phyloP scores from a whole-genome alignment of 2,113 vertebrate genomes.

The Okapia johnstoni region DNA sequence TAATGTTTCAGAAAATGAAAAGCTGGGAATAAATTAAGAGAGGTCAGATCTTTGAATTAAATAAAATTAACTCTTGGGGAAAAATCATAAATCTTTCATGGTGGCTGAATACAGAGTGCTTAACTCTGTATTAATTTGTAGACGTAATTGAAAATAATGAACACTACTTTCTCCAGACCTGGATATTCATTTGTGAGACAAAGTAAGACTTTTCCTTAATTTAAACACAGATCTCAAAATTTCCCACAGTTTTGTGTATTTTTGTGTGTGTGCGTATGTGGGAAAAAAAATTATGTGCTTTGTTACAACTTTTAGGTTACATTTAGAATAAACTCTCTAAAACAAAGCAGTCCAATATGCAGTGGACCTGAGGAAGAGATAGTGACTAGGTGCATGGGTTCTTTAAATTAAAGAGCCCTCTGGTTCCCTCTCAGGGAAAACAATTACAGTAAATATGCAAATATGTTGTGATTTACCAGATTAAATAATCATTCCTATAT shows the following conservation, averaged over 20 bases:
- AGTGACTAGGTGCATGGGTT: not conserved
- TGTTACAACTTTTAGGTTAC: not conserved
- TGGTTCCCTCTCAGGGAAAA: no score
- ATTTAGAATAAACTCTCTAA: not conserved
- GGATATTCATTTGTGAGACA: not conserved
- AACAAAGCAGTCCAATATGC: not conserved
- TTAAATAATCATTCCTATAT: not conserved
- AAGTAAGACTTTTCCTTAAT: not conserved
- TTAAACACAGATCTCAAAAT: not conserved
- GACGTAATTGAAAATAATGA: slow-evolving; percentile 54
- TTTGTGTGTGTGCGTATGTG: not conserved
- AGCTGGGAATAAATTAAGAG: slow-evolving; percentile 49
- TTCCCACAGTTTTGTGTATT: not conserved
- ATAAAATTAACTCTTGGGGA: slow-evolving; percentile 34
- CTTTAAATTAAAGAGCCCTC: no score
- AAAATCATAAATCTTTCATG: slow-evolving; percentile 48
- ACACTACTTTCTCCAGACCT: not conserved
- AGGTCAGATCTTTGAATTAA: slow-evolving; percentile 53
- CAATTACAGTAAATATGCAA: not conserved
- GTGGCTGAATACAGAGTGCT: not conserved
- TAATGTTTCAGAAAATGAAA: slow-evolving; percentile 56
- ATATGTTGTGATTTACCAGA: not conserved
- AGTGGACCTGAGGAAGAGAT: not conserved
- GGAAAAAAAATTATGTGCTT: not conserved
- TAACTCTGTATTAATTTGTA: slow-evolving; percentile 56